Conservation (phyloP, 2,113 vertebrate genomes). For the Microcebus tavaratra region DNA sequence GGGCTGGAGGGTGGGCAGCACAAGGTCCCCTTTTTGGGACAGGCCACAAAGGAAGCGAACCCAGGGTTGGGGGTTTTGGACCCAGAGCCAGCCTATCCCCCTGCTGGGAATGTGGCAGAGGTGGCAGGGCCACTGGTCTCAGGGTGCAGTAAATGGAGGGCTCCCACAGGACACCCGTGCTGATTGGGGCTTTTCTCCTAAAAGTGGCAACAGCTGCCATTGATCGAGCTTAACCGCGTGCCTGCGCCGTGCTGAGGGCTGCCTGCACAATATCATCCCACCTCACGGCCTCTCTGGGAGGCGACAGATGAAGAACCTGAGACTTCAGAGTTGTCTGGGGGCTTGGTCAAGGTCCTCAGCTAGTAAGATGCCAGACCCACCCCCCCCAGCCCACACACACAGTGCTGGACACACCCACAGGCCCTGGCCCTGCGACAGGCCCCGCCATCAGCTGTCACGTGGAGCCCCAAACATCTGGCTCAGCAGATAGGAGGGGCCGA, state of each 20-base stretch:
- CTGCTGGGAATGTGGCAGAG: neutral
- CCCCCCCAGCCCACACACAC: neutral
- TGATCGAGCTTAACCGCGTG: neutral
- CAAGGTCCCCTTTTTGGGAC: neutral
- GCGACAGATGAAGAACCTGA: neutral
- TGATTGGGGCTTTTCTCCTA: neutral
- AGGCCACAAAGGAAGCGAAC: neutral
- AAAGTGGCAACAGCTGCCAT: neutral
- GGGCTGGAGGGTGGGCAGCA: neutral
- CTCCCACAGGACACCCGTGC: neutral
- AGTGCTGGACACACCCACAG: slow-evolving; percentile 17
- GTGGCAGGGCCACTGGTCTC: neutral
- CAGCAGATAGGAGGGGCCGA: slow-evolving; percentile 49
- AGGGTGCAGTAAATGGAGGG: neutral
- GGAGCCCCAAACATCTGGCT: slow-evolving; percentile 61
- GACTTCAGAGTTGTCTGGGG: slow-evolving; percentile 1
- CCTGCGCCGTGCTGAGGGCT: neutral
- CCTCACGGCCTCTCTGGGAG: neutral
- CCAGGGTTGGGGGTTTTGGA: neutral
- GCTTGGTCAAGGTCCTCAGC: slow-evolving; percentile 12
- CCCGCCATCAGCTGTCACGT: slow-evolving; percentile 35
- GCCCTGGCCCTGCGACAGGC: neutral
- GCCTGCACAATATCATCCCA: neutral
- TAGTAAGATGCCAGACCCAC: neutral
- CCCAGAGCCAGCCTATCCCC: neutral